Conservation (phyloP, 2,888 invertebrate genomes). For the Yponomeuta evonymella region DNA sequence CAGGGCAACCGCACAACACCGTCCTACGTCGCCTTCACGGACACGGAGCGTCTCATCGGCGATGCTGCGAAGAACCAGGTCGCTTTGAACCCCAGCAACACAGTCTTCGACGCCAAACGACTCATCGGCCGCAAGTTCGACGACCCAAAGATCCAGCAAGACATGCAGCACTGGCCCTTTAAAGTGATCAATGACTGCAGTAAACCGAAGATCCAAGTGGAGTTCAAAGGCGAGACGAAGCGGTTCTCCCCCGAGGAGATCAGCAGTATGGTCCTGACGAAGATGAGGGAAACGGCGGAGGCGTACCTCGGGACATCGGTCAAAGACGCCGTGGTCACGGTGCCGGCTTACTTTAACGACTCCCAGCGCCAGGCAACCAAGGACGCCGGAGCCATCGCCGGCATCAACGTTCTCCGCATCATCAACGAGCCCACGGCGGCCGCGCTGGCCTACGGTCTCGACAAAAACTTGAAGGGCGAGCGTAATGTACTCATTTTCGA, state of each 20-base stretch:
- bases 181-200: constrained; percentile 79
- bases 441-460: constrained; percentile 88
- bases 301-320: constrained; percentile 81
- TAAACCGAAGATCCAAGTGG: constrained; percentile 81
- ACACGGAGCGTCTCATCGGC: constrained; percentile 80
- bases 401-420: constrained; percentile 90
- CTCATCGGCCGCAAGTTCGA: constrained; percentile 86
- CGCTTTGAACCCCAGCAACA: constrained; percentile 83
- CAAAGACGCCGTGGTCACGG: constrained; percentile 85
- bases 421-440: constrained; percentile 94
- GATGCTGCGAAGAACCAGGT: constrained; percentile 84
- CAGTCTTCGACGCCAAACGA: constrained; percentile 85
- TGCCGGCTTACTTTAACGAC: constrained; percentile 88
- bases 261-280: constrained; percentile 86
- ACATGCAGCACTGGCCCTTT: constrained; percentile 92
- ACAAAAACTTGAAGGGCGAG: constrained; percentile 84
- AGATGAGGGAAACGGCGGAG: constrained; percentile 88
- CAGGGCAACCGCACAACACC: constrained; percentile 84
- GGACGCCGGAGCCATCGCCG: constrained; percentile 91
- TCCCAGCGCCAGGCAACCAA: constrained; percentile 88
- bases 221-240: constrained; percentile 80
- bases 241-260: constrained; percentile 82
- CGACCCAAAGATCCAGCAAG: constrained; percentile 83
- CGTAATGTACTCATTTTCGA: constrained; percentile 85
- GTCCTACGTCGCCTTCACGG: constrained; percentile 84